Base-by-base conservation (phyloP, 2,888 invertebrate species). In the Caenorhabditis sinica region DNA sequence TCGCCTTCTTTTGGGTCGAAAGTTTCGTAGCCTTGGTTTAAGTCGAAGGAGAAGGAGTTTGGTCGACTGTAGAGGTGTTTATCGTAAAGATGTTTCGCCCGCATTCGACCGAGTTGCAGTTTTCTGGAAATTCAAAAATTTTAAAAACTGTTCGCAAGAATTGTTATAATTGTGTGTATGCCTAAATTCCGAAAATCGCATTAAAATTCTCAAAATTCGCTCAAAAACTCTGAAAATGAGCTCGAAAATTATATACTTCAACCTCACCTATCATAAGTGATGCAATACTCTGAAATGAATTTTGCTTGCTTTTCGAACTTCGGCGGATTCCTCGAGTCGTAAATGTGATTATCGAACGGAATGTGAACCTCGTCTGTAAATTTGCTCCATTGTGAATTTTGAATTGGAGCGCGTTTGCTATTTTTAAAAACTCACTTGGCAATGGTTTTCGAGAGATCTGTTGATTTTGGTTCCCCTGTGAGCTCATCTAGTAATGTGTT, bases 1-100 rank as follows among this genome's bases (percentile, higher is more conserved):
- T 82, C 82, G 56, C 69, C 81, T 45, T 72, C 73, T 58, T 87
- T 87, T 15, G 77, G 75, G 51, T 86, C 86, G 40, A 86, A 88
- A 1, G 80, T 83, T 13, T 84, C 85, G 36, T 69, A 81, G 3
- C 88, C 88, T 17, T 45, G 36, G 45, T 85, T 83, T 20, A 88
- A 68, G 25, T 88, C 83, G 25, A 86, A 51, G 2, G 51, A 56
- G 58, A 71, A 65, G 1, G 73, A n/a, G 33, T 63, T 63, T 2
- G 53, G 53, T 5, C 45, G 66, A 20, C 23, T 36, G 36, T 40
- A 60, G 11, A 80, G 28, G 6, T 36, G 51, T 11, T 28, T 23
- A 1, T 80, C 80, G 61, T 75, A 28, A 1, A 83, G 43, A n/a
- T 43, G 69, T 56, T 75, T 79, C 1, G 83, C 83, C 0, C 43